Evolutionary conservation across 2,113 vertebrate species (phyloP).

Genomic region (Australoheros scitulus): DNA sequence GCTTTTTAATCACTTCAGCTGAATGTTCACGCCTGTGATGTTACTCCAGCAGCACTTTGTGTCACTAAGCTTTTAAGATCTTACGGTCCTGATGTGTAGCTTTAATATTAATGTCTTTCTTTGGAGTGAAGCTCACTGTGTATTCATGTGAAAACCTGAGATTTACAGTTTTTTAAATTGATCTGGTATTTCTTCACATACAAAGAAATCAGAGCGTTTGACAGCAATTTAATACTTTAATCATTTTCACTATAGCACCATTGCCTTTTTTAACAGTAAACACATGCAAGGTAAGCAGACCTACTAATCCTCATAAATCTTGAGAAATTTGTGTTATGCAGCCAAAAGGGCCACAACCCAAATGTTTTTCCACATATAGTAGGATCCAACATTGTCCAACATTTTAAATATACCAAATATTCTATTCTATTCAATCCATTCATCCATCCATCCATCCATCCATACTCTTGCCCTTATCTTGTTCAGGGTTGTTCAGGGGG

Average conservation of each 20-base stretch:
- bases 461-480: too few relatives aligned
- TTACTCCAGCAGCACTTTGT: slow-evolving; percentile 37
- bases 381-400: background rate
- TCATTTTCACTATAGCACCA: background rate
- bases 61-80: slow-evolving; percentile 49
- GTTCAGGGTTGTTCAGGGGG: too few relatives aligned
- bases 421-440: too few relatives aligned
- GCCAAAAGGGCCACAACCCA: background rate
- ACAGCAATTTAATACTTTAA: background rate
- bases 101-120: slow-evolving; percentile 41
- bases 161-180: background rate
- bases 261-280: background rate
- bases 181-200: background rate
- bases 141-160: background rate
- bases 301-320: fast-evolving
- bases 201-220: background rate
- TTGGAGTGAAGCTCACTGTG: slow-evolving; percentile 1
- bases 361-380: background rate
- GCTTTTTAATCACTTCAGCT: slow-evolving; percentile 43
- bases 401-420: background rate
- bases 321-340: background rate
- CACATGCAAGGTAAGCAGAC: background rate
- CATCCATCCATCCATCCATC: too few relatives aligned
- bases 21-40: slow-evolving; percentile 33
- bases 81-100: slow-evolving; percentile 23